Evolutionary conservation across 1,140 invertebrate species (phyloP).

Genomic region (Drosophila fuyamai): DNA sequence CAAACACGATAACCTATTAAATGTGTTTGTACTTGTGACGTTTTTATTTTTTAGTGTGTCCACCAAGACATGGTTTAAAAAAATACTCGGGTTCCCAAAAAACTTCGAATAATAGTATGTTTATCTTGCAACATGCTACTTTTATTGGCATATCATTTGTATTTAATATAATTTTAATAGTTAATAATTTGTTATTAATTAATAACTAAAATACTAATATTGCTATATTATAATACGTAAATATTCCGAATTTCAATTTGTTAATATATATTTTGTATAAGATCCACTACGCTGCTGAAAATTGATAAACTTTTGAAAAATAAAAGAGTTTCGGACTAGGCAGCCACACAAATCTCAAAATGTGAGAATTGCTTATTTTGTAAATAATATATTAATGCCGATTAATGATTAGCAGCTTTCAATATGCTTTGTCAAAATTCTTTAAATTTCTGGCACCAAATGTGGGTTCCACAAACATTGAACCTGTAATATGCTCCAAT

Average conservation of each 20-base stretch:
- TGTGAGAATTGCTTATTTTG: not conserved
- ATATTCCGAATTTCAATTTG: constrained; percentile 28
- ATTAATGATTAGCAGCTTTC: constrained; percentile 37
- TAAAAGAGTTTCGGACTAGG: constrained; percentile 12
- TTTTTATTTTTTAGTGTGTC: no score
- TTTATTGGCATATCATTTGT: constrained; percentile 45
- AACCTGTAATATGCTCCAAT: constrained; percentile 50
- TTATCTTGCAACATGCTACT: constrained; percentile 50
- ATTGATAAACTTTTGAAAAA: not conserved
- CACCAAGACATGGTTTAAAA: no score
- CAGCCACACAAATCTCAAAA: constrained; percentile 5
- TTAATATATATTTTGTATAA: constrained; percentile 32
- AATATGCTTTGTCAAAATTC: constrained; percentile 27
- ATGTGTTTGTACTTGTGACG: no score
- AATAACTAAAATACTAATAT: constrained; percentile 45
- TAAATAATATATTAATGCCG: constrained; percentile 5
- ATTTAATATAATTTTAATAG: constrained; percentile 21
- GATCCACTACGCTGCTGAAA: constrained; percentile 26
- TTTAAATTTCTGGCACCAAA: constrained; percentile 60
- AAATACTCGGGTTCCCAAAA: not conserved
- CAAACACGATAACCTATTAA: no score
- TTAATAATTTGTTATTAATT: constrained; percentile 28
- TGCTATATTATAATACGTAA: constrained; percentile 53
- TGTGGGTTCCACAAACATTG: constrained; percentile 31
- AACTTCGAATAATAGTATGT: not conserved